Evolutionary conservation across 2,113 vertebrate species (phyloP).

Genomic region (Ginglymostoma cirratum): DNA sequence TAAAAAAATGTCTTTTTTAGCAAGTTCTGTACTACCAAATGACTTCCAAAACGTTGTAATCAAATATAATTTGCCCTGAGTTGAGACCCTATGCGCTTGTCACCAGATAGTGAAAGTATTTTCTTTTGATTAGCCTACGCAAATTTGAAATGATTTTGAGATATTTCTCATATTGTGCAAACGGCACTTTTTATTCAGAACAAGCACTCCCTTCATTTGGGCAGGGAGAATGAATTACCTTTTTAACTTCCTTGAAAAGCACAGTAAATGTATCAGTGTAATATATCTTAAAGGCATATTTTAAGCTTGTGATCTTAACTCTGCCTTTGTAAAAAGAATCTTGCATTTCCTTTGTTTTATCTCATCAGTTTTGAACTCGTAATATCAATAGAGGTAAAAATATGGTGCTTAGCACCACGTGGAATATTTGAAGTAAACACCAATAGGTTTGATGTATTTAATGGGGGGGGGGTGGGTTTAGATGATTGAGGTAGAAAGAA

Average conservation of each 20-base stretch:
- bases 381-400: neutral
- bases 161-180: neutral
- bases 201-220: neutral
- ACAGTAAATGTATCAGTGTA: neutral
- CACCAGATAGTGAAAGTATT: neutral
- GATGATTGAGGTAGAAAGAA: neutral
- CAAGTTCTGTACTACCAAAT: too few species aligned
- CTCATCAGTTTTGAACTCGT: neutral
- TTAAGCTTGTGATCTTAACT: neutral
- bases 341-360: neutral
- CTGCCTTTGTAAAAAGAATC: neutral
- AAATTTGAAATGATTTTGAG: neutral
- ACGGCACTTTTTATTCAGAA: neutral
- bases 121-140: neutral
- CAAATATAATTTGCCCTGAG: neutral
- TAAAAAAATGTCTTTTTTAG: too few species aligned
- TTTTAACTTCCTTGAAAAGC: neutral
- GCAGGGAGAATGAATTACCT: neutral
- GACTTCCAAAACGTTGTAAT: too few species aligned
- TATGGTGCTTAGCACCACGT: neutral
- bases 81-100: neutral
- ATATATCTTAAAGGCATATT: neutral
- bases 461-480: neutral
- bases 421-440: neutral
- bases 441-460: neutral